Evolutionary conservation across 2,113 vertebrate species (phyloP).

Genomic region (Hylia prasina): DNA sequence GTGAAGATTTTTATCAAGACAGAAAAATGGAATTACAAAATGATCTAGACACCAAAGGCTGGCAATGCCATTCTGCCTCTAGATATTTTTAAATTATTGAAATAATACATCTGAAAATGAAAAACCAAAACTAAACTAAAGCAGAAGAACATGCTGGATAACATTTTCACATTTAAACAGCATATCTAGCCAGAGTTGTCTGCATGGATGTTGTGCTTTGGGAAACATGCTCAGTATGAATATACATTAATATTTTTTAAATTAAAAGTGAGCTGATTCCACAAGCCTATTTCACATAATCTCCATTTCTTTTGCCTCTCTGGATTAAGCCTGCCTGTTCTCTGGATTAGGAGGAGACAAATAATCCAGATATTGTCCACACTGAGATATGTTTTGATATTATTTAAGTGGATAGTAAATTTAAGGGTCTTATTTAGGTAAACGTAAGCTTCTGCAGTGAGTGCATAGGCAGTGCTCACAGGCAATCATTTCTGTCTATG

Average conservation of each 20-base stretch:
- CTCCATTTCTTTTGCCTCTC: background rate
- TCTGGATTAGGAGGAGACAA: background rate
- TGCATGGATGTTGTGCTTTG: background rate
- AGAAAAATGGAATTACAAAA: background rate
- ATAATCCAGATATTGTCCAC: background rate
- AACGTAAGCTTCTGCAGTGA: accelerated
- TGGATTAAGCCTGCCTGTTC: background rate
- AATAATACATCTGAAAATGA: background rate
- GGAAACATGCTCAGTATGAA: background rate
- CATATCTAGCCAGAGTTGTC: background rate
- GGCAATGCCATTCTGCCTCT: background rate
- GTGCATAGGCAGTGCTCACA: background rate
- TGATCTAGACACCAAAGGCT: background rate
- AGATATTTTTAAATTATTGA: background rate
- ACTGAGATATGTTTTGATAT: background rate
- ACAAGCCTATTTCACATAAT: background rate
- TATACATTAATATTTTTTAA: background rate
- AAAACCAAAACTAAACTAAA: background rate
- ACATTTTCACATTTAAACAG: background rate
- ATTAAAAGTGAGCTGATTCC: background rate
- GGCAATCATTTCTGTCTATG: background rate
- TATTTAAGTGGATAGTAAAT: background rate
- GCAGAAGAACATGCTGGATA: background rate
- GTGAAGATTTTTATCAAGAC: background rate
- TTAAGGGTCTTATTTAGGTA: background rate